Conservation (phyloP, 2,888 invertebrate species). For the Drosophila emarginata region DNA sequence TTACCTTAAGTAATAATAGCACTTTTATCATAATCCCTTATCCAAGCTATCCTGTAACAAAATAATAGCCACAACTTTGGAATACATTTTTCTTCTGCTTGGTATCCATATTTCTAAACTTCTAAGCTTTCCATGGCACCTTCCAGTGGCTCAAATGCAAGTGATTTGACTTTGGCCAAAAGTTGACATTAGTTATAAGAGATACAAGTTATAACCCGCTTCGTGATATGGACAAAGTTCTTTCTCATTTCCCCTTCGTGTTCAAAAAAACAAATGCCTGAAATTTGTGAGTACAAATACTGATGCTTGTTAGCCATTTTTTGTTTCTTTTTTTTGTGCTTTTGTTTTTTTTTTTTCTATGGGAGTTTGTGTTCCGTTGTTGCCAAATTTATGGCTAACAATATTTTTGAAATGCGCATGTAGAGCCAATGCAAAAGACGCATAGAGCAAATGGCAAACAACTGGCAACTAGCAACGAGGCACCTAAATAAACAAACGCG, state of each 20-base stretch:
- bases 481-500: conserved; percentile 69
- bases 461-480: conserved; percentile 40
- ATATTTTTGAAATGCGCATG: conserved; percentile 61
- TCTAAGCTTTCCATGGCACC: neutral
- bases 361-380: conserved; percentile 36
- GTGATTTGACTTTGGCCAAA: conserved; percentile 27
- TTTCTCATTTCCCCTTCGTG: conserved; percentile 1
- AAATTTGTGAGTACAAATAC: conserved; percentile 56
- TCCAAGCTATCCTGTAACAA: too few relatives aligned
- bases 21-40: too few relatives aligned
- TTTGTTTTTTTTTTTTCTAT: conserved; percentile 11
- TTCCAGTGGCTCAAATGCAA: conserved; percentile 1
- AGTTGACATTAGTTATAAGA: conserved; percentile 26
- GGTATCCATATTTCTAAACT: neutral
- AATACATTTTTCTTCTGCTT: neutral
- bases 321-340: neutral
- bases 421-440: conserved; percentile 32
- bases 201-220: conserved; percentile 1
- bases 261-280: conserved; percentile 44
- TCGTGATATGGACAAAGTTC: conserved; percentile 38
- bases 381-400: conserved; percentile 68
- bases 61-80: neutral
- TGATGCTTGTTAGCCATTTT: conserved; percentile 26
- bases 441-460: conserved; percentile 68
- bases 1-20: too few relatives aligned